A percentile compares a stretch with the other conserved stretches of the same genome.
phyloP scores from a whole-genome alignment of 2,888 invertebrate genomes.

The Synanthedon vespiformis region DNA sequence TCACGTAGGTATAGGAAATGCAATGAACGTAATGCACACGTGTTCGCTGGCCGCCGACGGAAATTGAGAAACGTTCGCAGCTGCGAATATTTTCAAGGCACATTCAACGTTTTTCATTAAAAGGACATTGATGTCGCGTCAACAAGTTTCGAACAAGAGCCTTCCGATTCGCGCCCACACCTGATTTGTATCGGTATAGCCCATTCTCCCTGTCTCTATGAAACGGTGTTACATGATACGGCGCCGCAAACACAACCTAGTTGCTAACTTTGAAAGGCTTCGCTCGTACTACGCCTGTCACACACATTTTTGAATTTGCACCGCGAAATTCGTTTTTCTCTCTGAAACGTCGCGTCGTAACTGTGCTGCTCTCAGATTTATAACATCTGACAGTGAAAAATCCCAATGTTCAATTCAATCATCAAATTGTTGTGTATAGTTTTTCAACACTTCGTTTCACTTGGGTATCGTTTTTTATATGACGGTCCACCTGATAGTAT shows the following conservation, averaged over 20 bases:
- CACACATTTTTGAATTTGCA: neutral
- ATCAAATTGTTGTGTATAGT: too few species aligned
- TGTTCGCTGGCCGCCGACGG: too few species aligned
- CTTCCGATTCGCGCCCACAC: neutral
- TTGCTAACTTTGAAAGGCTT: neutral
- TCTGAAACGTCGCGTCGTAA: neutral
- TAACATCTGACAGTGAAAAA: too few species aligned
- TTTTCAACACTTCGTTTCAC: too few species aligned
- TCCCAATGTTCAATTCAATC: too few species aligned
- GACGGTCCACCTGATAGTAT: too few species aligned
- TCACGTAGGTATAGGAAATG: too few species aligned
- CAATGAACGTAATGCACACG: too few species aligned
- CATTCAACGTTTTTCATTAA: neutral
- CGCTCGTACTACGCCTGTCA: neutral
- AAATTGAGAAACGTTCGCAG: too few species aligned
- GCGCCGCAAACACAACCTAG: neutral
- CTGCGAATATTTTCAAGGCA: constrained; percentile 8
- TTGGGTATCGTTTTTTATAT: too few species aligned
- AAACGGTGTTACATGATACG: neutral
- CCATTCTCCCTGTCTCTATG: neutral
- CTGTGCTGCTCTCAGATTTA: too few species aligned
- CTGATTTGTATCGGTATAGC: neutral
- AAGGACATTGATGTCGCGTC: neutral
- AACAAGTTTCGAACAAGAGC: neutral
- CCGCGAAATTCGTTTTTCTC: neutral